A percentile compares a stretch with the other conserved stretches of the same genome.
Conservation (phyloP, 2,888 invertebrate species). For the Ditula angustiorana region DNA sequence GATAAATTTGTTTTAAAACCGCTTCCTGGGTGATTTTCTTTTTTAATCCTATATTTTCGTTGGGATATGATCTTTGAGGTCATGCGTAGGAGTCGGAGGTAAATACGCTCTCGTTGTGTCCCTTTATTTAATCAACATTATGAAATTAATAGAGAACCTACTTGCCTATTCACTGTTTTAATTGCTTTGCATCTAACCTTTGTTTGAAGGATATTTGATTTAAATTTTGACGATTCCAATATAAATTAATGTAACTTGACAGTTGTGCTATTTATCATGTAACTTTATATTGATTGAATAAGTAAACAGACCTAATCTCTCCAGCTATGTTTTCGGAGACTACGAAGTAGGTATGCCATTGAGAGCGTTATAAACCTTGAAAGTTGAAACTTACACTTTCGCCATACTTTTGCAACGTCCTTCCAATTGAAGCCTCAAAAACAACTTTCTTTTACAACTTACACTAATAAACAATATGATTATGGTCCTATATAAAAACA, state of each 20-base stretch:
- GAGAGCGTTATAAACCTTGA: no score
- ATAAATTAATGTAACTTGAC: no score
- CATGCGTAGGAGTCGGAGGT: conserved; percentile 22
- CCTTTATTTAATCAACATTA: conserved; percentile 5
- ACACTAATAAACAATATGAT: not conserved
- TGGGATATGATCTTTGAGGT: conserved; percentile 26
- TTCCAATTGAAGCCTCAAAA: no score
- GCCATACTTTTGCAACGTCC: no score
- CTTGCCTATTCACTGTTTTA: not conserved
- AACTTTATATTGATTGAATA: no score
- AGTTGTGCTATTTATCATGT: no score
- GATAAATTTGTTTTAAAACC: conserved; percentile 64
- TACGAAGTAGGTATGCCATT: no score
- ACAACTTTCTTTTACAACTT: not conserved
- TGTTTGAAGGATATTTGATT: not conserved
- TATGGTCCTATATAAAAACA: not conserved
- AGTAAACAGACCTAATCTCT: no score
- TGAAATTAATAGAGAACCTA: not conserved
- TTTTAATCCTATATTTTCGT: conserved; percentile 52
- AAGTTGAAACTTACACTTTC: no score
- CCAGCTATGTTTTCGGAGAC: no score
- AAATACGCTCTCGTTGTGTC: conserved; percentile 3
- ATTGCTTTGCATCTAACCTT: not conserved
- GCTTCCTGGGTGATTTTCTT: conserved; percentile 73
- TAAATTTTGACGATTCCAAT: no score